These are phyloP conservation scores for Teleogryllus occipitalis DNA, from an alignment of 1,140 invertebrate genomes.

Conservation along the genomic window DNA sequence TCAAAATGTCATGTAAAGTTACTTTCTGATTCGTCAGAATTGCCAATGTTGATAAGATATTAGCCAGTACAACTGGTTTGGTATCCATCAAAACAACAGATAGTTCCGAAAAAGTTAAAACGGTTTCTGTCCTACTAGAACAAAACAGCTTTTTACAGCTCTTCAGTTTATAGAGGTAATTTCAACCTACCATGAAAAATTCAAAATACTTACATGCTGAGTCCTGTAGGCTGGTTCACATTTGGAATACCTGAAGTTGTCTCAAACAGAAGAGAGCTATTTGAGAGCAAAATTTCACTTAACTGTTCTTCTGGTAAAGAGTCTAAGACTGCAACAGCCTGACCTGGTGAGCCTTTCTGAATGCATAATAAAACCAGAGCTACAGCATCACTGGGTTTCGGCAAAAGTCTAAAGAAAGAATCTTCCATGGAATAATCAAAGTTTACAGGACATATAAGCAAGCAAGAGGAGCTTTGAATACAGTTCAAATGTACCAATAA, in stretches of 20 bases:
- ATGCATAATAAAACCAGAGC: constrained; percentile 44
- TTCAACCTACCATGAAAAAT: background rate
- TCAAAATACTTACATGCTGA: background rate
- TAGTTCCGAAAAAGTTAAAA: constrained; percentile 18
- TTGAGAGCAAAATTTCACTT: constrained; percentile 33
- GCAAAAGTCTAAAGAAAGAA: constrained; percentile 25
- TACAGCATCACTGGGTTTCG: constrained; percentile 35
- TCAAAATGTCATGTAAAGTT: constrained; percentile 45
- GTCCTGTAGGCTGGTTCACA: background rate
- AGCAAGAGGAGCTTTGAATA: too few species aligned
- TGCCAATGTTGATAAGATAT: constrained; percentile 38
- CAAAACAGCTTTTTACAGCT: background rate
- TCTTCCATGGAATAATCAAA: background rate
- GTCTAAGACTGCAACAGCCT: constrained; percentile 39
- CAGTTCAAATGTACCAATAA: too few species aligned
- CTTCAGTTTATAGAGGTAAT: background rate
- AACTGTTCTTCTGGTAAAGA: constrained; percentile 36
- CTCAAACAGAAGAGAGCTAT: constrained; percentile 28
- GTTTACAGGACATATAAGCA: too few species aligned
- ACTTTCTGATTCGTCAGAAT: constrained; percentile 31
- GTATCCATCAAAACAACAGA: constrained; percentile 37
- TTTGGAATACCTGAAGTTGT: background rate
- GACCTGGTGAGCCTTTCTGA: constrained; percentile 41
- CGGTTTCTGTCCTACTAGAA: background rate
- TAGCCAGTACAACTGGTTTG: constrained; percentile 39